Evolutionary conservation across 2,113 vertebrate species (phyloP), one percentile per base, ranked within the genome.

Genomic region (Petaurus breviceps): DNA sequence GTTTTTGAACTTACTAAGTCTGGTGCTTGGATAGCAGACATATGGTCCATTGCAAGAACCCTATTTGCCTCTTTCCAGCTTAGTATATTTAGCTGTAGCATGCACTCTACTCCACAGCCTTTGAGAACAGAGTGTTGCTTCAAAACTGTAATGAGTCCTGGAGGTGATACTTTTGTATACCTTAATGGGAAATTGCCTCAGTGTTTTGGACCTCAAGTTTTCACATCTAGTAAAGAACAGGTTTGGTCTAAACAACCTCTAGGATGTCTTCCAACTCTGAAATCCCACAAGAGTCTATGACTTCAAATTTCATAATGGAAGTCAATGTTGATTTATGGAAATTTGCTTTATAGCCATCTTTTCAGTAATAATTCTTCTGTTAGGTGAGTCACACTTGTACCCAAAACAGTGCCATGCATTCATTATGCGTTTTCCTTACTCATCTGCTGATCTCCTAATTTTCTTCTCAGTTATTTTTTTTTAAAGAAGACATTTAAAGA

Each of bases 271-370:
- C 94, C 16, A 93, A 12, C 25, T 97, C 90, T 90, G 90, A 94
- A 94, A 61, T 94, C 91, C 43, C 90, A 61, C n/a, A 96, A 84
- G 68, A 3, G 93, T 96, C 90, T 68, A 43, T 54, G 46, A 94
- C 68, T 92, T 94, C 11, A 19, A 92, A 54, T 93, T 94, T 94
- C 89, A 94, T 94, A 37, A 91, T 51, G 55, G 92, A 94, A 96
- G 28, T 93, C 90, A 61, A 53, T 93, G 43, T 84, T 50, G 23
- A 68, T 93, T 92, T 92, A 26, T 8, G 77, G 22, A 94, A 84
- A 23, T 49, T 8, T 93, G 23, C 8, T 68, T 10, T 90, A 1
- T 2, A 93, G 0, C 28, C 23, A 14, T 95, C 26, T 90, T 94
- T n/a, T 93, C 46, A 54, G 51, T 96, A 95, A 52, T 31, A 53